Base-by-base conservation (phyloP, 2,888 invertebrate species). In the Synanthedon vespiformis region DNA sequence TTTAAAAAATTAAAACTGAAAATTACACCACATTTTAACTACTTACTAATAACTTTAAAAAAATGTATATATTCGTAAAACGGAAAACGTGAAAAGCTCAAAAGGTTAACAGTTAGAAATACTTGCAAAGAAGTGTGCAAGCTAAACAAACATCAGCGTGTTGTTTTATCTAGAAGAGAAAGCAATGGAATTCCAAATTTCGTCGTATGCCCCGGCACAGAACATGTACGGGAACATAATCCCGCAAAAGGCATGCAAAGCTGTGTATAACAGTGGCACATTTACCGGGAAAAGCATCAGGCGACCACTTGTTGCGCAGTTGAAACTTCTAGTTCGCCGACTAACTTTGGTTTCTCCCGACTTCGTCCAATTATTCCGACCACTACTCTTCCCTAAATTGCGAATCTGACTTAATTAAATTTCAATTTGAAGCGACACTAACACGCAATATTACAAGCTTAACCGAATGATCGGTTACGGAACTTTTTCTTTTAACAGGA, bases 231-330 rank as follows among this genome's bases (percentile, higher is more conserved):
- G 71, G 68, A 68, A 68, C 69, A 67, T 81, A 81, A 80, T 80
- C 80, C 78, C 66, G 72, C 68, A 62, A 65, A 70, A 73, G 73
- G 80, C 84, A 85, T 86, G 86, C 86, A 85, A 83, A 83, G 70
- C 73, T 71, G 76, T 78, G 76, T 78, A 72, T 72, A 80, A 79
- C 77, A 80, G 70, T 78, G 72, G 72, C 78, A 81, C 80, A 80
- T 76, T 86, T 86, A 87, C 86, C 86, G 77, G 76, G 74, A 68
- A 76, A 77, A 68, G 77, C 86, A 87, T 86, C 81, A 70, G 82
- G 55, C 78, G 76, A 68, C 77, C 84, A 86, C 86, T 83, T 86
- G 86, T 86, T 86, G 86, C 82, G 62, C 60, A 58, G 65, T 66
- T 68, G 76, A 74, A 81, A 82, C 77, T 80, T 75, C 69, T 65